Evolutionary conservation across 2,113 vertebrate species (phyloP), one percentile per base, ranked within the genome.

Genomic region (Triplophysa rosa): DNA sequence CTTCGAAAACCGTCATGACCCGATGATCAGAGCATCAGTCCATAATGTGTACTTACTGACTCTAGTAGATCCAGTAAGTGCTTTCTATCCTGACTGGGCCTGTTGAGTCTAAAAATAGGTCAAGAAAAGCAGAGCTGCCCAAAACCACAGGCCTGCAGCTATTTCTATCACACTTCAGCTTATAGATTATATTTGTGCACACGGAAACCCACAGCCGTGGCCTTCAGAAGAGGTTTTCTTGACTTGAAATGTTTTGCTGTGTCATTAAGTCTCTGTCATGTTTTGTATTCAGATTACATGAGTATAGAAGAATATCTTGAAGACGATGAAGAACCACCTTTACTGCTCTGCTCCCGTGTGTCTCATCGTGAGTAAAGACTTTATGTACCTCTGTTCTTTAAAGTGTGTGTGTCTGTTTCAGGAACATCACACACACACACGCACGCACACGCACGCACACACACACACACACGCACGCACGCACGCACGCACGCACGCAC

Each of bases 301-400:
- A 71, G 86, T 88, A 92, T 90, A 91, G 90, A 89, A 76, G 90
- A 91, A 86, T 83, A 87, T 86, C 65, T 88, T 90, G 90, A 91
- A 91, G 91, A 95, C 89, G 93, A 93, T 88, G 92, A 93, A 66
- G 92, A 92, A 89, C 90, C 89, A 89, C 88, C 88, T 91, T 86
- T 90, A 81, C 89, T 90, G 89, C 82, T 86, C 88, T 56, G 83
- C 90, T 85, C 78, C 93, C 26, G 76, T 91, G 78, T 87, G 93
- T 78, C 81, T 94, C 54, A 82, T 86, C 69, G 94, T 94, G 88
- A 87, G 88, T 79, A 21, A 66, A 16, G 9, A 11, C 10, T 67
- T 54, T 49, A 13, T 70, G 45, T 37, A 56, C 37, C 40, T 64
- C 21, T 78, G 79, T 78, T 58, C 85, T 24, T 77, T 62, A 80